Evolutionary conservation across 2,888 invertebrate species (phyloP).

Genomic region (Trachelus stipa): DNA sequence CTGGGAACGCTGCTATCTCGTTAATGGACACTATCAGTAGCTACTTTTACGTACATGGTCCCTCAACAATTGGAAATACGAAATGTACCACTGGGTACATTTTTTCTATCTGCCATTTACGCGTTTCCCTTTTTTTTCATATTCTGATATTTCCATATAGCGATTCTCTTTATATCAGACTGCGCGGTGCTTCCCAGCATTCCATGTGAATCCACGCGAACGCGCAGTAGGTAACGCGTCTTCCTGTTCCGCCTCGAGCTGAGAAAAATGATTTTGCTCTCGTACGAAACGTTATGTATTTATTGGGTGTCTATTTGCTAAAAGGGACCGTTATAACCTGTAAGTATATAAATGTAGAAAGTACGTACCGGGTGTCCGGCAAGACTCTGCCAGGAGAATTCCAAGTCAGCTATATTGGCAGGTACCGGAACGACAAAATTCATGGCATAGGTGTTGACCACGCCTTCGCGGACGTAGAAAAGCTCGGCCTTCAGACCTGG

Average conservation of each 20-base stretch:
- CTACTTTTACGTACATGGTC: background rate
- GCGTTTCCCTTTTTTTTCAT: background rate
- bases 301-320: background rate
- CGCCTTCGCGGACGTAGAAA: constrained; percentile 86
- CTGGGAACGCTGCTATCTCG: constrained; percentile 33
- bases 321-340: background rate
- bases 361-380: constrained; percentile 78
- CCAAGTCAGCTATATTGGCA: constrained; percentile 81
- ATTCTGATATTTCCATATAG: background rate
- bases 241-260: background rate
- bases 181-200: background rate
- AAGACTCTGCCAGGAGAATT: constrained; percentile 88
- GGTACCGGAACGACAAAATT: constrained; percentile 85
- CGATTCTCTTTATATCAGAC: background rate
- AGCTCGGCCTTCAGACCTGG: constrained; percentile 81
- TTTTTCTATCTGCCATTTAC: background rate
- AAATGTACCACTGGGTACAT: background rate
- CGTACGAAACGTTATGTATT: background rate
- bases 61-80: background rate
- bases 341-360: constrained; percentile 1
- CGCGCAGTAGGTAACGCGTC: background rate
- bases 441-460: constrained; percentile 87
- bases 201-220: background rate
- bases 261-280: background rate
- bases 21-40: constrained; percentile 44